phyloP scores from a whole-genome alignment of 2,797 vertebrate genomes.

The Philypnodon macrostomus region DNA sequence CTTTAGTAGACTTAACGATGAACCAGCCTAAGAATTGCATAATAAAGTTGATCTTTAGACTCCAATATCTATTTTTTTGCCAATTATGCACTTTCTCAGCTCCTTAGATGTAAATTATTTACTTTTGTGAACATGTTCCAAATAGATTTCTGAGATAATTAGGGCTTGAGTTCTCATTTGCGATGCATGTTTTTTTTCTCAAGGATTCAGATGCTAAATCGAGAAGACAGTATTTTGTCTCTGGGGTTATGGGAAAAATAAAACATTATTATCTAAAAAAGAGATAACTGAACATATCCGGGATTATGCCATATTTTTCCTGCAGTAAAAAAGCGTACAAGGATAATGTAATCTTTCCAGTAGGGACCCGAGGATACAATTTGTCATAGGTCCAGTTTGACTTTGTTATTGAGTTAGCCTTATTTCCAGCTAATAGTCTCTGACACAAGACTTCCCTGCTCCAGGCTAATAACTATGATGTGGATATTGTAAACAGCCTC shows the following conservation, averaged over 20 bases:
- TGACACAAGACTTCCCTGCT: background rate
- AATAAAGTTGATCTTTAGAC: background rate
- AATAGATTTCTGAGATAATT: background rate
- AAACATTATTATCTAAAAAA: conserved; percentile 8
- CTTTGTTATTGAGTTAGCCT: background rate
- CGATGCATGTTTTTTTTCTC: conserved; percentile 4
- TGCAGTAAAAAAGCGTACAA: background rate
- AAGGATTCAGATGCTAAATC: conserved; percentile 16
- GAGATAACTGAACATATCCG: conserved; percentile 6
- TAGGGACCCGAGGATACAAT: background rate
- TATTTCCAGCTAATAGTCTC: background rate
- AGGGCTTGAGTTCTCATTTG: background rate
- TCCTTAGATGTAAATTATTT: background rate
- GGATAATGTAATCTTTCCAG: background rate
- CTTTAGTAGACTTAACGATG: background rate
- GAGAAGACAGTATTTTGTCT: conserved; percentile 9
- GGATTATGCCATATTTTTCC: background rate
- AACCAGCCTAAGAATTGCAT: background rate
- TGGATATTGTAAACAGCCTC: background rate
- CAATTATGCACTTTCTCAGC: background rate
- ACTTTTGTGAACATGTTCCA: background rate
- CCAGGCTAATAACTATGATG: background rate
- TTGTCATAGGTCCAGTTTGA: background rate
- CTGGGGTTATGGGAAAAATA: background rate
- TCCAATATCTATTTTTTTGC: no score